A percentile compares a stretch with the other conserved stretches of the same genome.
These are phyloP conservation scores for Tetrapedia diversipes DNA, from an alignment of 2,888 invertebrate species.

Conservation along the genomic window DNA sequence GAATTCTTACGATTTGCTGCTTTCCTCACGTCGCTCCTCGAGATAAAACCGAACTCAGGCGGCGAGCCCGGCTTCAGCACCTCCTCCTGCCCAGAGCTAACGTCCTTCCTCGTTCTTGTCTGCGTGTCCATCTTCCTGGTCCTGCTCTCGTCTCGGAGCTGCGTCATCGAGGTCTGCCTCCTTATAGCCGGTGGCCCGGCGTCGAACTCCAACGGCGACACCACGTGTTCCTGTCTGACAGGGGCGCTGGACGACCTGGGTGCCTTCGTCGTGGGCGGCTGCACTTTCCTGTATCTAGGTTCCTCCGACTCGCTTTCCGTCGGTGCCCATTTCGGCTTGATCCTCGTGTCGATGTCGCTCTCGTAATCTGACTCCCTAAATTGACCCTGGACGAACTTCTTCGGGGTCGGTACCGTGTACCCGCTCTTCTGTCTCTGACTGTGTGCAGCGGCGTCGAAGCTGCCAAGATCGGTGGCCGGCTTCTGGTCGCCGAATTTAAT, in stretches of 20 bases:
- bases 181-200: conserved; percentile 84
- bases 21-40: conserved; percentile 77
- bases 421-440: conserved; percentile 60
- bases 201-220: conserved; percentile 87
- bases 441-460: conserved; percentile 33
- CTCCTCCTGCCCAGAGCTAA: conserved; percentile 51
- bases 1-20: conserved; percentile 80
- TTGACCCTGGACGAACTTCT: conserved; percentile 87
- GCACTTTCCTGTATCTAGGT: conserved; percentile 86
- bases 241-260: conserved; percentile 79
- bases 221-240: conserved; percentile 81
- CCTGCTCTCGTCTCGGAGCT: conserved; percentile 65
- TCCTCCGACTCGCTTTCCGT: conserved; percentile 85
- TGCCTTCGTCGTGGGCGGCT: conserved; percentile 83
- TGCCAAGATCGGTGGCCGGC: conserved; percentile 45
- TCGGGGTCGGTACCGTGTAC: conserved; percentile 84
- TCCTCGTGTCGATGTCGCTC: conserved; percentile 87
- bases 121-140: conserved; percentile 64
- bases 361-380: conserved; percentile 89
- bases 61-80: conserved; percentile 84
- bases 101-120: conserved; percentile 30
- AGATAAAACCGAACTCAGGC: conserved; percentile 85
- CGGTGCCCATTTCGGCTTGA: conserved; percentile 87
- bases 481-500: conserved; percentile 86
- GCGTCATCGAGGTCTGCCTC: conserved; percentile 64